Base-by-base conservation (phyloP, 2,797 vertebrate species). In the Eidolon dupreanum region DNA sequence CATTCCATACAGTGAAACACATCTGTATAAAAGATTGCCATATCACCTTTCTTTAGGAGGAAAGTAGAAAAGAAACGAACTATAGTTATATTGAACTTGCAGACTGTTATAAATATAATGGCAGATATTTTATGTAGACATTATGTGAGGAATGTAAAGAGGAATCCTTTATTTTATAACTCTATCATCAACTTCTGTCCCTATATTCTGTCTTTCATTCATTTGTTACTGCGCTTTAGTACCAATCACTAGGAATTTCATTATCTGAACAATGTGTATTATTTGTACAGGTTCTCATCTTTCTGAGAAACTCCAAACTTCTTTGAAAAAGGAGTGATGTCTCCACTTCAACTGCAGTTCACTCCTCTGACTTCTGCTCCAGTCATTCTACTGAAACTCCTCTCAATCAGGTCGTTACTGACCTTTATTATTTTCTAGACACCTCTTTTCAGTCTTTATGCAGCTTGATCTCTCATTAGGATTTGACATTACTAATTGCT, bases 231-330 rank as follows among this genome's bases (percentile, higher is more conserved):
- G 66, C 51, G 26, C 73, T 46, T 90, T 92, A 87, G 51, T 93
- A 66, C 31, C 46, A 79, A 20, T 91, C 59, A 66, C 65, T 79
- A 94, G 87, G 63, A 75, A 85, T 87, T 84, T 92, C 53, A 73
- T 79, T 87, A 43, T 85, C 92, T 93, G 81, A 96, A 88, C 81
- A 91, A 8, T 38, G 31, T 83, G 19, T 81, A 51, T 95, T 94
- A 43, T 93, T 92, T 94, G 36, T 85, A 79, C 75, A 94, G 74
- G 88, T 88, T 94, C 51, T 90, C 71, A 66, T 90, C 94, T 94
- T 85, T 96, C 55, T 86, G 73, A 86, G 43, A 91, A 96, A 81
- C 55, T 96, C 61, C 79, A 89, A 36, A 84, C 75, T 93, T 90
- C 91, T 94, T 88, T 94, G 81, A 95, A 92, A 93, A 65, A 90